Percentiles rank a stretch among this genome's conserved stretches.
phyloP scores from a whole-genome alignment of 2,113 vertebrate genomes.

The Trematomus loennbergii region DNA sequence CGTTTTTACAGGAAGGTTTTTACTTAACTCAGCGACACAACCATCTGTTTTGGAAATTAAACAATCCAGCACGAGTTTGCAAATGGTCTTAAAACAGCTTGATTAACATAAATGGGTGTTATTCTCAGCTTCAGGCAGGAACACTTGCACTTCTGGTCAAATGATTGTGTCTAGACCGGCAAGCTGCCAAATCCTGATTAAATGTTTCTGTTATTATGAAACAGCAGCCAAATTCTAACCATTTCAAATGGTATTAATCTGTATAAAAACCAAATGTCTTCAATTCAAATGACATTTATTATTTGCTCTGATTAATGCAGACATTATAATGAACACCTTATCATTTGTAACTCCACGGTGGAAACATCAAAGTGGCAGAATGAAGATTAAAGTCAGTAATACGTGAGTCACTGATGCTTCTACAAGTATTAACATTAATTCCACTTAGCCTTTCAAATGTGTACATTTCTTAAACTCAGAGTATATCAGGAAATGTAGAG shows the following conservation, averaged over 20 bases:
- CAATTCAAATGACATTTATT: conserved; percentile 35
- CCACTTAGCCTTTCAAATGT: conserved; percentile 51
- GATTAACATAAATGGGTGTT: conserved; percentile 5
- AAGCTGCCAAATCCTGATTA: conserved; percentile 55
- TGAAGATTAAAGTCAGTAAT: conserved; percentile 50
- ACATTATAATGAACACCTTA: conserved; percentile 52
- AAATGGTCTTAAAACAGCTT: neutral
- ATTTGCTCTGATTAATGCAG: conserved; percentile 34
- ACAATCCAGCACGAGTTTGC: neutral
- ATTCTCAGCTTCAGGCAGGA: neutral
- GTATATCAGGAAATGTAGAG: conserved; percentile 12
- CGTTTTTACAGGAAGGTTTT: neutral
- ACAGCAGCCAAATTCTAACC: neutral
- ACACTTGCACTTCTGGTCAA: conserved; percentile 21
- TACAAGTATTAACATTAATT: conserved; percentile 52
- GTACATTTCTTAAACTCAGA: conserved; percentile 14
- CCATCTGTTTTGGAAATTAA: conserved; percentile 19
- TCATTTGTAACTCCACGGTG: conserved; percentile 44
- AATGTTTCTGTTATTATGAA: conserved; percentile 24
- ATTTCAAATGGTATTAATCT: conserved; percentile 2
- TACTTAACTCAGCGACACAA: neutral
- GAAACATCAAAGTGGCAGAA: conserved; percentile 35
- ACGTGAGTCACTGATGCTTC: conserved; percentile 25
- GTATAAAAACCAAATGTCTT: conserved; percentile 27
- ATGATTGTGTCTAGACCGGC: conserved; percentile 26